These are phyloP conservation scores for Tachysurus vachellii DNA, from an alignment of 2,113 vertebrate genomes.

Conservation along the genomic window DNA sequence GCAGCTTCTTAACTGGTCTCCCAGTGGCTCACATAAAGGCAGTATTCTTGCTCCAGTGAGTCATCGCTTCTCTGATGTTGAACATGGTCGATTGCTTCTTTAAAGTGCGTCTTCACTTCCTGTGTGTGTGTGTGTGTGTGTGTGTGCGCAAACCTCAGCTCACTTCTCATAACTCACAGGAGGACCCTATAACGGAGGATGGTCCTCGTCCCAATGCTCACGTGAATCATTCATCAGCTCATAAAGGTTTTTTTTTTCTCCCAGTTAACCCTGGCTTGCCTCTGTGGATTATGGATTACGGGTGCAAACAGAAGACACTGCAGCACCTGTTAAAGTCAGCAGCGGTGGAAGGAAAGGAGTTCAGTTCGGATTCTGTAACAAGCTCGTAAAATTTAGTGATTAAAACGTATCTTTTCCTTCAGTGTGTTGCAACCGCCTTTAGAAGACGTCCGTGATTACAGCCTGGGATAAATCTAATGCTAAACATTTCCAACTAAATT, in stretches of 20 bases:
- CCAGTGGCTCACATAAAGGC: background rate
- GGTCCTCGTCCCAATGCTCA: conserved; percentile 11
- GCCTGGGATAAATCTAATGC: background rate
- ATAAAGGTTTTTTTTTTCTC: conserved; percentile 7
- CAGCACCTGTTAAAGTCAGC: conserved; percentile 40
- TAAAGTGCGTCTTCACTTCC: background rate
- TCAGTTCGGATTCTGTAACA: conserved; percentile 7
- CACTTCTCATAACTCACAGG: conserved; percentile 42
- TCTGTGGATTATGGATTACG: conserved; percentile 31
- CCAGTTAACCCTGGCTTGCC: conserved; percentile 23
- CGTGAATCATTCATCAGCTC: conserved; percentile 36
- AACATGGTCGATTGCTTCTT: conserved; percentile 2
- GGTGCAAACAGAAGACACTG: conserved; percentile 45
- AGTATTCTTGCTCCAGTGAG: background rate
- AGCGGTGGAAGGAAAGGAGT: conserved; percentile 5
- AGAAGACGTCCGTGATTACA: background rate
- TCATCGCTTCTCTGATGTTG: conserved; percentile 1
- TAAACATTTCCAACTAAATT: background rate
- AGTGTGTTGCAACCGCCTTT: background rate
- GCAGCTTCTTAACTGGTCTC: conserved; percentile 1
- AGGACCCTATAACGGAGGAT: conserved; percentile 13
- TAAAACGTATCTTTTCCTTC: background rate
- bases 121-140: background rate
- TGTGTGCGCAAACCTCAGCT: conserved; percentile 19
- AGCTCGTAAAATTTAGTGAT: conserved; percentile 40